Evolutionary conservation across 1,140 invertebrate genomes (phyloP).

Genomic region (Pristionchus pacificus): DNA sequence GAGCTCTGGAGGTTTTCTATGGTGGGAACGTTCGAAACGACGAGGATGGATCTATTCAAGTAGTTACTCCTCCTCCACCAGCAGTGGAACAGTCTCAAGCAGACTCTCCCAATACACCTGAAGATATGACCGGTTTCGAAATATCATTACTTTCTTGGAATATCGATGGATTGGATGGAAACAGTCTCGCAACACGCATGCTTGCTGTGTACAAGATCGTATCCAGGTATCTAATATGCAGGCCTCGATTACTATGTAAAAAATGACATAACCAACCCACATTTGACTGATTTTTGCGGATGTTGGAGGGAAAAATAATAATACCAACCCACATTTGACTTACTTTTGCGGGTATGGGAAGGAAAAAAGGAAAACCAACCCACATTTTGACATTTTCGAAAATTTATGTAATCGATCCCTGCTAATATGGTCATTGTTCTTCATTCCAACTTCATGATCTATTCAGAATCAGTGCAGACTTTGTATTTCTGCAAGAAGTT

Average conservation of each 20-base stretch:
- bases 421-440: not conserved
- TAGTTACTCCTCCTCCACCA: not conserved
- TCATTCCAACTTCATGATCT: not conserved
- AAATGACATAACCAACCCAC: too few relatives aligned
- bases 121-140: conserved; percentile 21
- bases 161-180: conserved; percentile 66
- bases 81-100: not conserved
- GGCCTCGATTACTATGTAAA: not conserved
- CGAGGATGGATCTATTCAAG: too few relatives aligned
- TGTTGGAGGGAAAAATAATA: too few relatives aligned
- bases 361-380: too few relatives aligned
- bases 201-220: conserved; percentile 63
- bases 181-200: conserved; percentile 62
- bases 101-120: not conserved
- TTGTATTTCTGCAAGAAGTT: conserved; percentile 69
- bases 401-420: too few relatives aligned
- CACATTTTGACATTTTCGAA: too few relatives aligned
- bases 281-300: too few relatives aligned
- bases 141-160: conserved; percentile 65
- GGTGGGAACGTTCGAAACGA: conserved; percentile 11
- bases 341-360: too few relatives aligned
- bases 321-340: too few relatives aligned
- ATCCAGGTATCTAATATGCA: conserved; percentile 58
- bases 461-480: conserved; percentile 64
- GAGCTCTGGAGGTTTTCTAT: conserved; percentile 26